Conservation (phyloP, 2,797 vertebrate species). For the Acrocephalus scirpaceus region DNA sequence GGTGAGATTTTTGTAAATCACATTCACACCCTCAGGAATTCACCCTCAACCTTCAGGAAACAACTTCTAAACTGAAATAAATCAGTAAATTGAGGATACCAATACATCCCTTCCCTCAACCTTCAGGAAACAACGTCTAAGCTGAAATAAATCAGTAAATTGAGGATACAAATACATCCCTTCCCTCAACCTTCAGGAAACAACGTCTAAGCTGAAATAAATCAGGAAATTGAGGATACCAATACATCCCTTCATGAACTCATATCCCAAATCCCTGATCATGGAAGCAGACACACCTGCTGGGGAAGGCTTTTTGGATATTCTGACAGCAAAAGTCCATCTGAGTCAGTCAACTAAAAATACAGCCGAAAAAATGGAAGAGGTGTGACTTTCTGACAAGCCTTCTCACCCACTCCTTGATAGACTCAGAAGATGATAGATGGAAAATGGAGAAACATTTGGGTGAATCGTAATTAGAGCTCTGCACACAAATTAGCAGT, state of each 20-base stretch:
- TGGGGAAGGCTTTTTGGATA: constrained; percentile 28
- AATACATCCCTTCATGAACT: neutral
- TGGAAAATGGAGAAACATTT: constrained; percentile 68
- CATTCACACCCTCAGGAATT: neutral
- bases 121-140: neutral
- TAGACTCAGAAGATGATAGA: constrained; percentile 65
- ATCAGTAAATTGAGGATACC: neutral
- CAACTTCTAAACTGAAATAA: neutral
- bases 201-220: neutral
- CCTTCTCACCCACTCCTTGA: constrained; percentile 65
- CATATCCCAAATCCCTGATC: neutral
- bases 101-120: neutral
- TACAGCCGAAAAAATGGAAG: constrained; percentile 57
- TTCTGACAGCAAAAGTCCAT: constrained; percentile 65
- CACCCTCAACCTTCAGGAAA: neutral
- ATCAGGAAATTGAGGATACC: neutral
- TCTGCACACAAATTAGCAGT: constrained; percentile 50
- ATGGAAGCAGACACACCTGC: neutral
- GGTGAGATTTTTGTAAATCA: neutral
- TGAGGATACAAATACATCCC: neutral
- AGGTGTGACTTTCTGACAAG: constrained; percentile 72
- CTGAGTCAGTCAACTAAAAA: constrained; percentile 71
- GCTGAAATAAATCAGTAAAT: neutral
- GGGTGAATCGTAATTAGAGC: constrained; percentile 64
- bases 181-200: neutral